Base-by-base conservation (phyloP, 2,113 vertebrate genomes). In the Cavia porcellus region DNA sequence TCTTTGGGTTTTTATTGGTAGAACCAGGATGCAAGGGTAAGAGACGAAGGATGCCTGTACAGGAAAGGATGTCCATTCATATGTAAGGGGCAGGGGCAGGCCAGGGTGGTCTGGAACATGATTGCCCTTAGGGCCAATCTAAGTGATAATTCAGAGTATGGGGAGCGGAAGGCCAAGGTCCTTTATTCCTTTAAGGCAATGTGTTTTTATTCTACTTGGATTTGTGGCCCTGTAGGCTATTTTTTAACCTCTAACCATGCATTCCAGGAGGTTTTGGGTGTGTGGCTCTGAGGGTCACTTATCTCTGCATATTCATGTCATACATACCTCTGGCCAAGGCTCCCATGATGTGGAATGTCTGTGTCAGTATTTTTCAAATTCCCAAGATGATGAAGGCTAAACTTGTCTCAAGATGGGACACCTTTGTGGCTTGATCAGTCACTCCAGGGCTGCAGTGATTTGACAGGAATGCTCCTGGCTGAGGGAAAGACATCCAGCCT, bases 351-450 rank as follows among this genome's bases (percentile, higher is more conserved):
- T 42, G 10, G 25, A 55, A 80, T 87, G 90, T 55, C 42, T 62
- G 3, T 83, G 75, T 19, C 62, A 80, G 38, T 83, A 66, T 42
- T 82, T 93, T 95, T 59, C 30, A 55, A 59, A 92, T 42, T 83
- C 45, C 30, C 38, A 84, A 7, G 45, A 1, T 86, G 77, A 77
- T 82, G 11, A 70, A 70, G 55, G 59, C 30, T 81, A 90, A 50
- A 75, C 57, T 94, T 88, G 82, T 88, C 32, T 93, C 72, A 64
- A 81, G 55, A 52, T 70, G 57, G 83, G n/a, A 35, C n/a, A 30
- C 42, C 13, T 28, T 24, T 81, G 82, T 55, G 50, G 7, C 83
- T 88, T 82, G 30, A 30, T 82, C 24, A 32, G 30, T 77, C 24
- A 62, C n/a, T 45, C 14, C 72, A 81, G 0, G 45, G 47, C 14